Evolutionary conservation across 1,140 invertebrate species (phyloP).

Genomic region (Sitophilus oryzae): DNA sequence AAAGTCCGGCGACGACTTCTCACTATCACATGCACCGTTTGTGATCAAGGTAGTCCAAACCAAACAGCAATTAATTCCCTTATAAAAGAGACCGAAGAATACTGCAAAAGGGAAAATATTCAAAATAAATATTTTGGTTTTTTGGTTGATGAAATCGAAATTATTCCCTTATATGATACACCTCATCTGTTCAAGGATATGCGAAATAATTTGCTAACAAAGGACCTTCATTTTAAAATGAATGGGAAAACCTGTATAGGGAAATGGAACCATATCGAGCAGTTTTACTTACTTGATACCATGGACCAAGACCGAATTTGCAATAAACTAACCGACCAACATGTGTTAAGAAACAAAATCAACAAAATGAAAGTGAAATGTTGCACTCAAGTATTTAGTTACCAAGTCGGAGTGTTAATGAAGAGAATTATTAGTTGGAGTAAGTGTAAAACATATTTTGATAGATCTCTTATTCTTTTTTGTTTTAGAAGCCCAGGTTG

Average conservation of each 20-base stretch:
- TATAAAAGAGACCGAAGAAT: background rate
- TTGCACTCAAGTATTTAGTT: conserved; percentile 22
- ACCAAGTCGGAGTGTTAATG: background rate
- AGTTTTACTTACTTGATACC: conserved; percentile 12
- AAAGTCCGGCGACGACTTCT: no score
- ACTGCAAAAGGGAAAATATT: background rate
- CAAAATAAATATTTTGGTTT: conserved; percentile 9
- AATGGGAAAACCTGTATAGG: conserved; percentile 3
- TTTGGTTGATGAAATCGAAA: conserved; percentile 2
- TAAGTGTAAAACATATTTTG: conserved; percentile 3
- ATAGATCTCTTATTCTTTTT: background rate
- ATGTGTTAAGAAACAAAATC: conserved; percentile 18
- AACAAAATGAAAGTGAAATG: conserved; percentile 23
- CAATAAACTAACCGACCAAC: conserved; percentile 20
- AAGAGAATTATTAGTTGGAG: background rate
- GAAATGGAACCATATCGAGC: conserved; percentile 13
- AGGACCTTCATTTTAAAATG: conserved; percentile 16
- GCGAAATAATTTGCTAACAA: conserved; percentile 18
- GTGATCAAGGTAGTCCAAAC: conserved; percentile 11
- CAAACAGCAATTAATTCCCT: conserved; percentile 6
- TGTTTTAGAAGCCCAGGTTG: background rate
- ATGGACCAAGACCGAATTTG: background rate
- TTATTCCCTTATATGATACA: conserved; percentile 8
- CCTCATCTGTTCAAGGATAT: conserved; percentile 22
- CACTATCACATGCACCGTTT: background rate